These are phyloP conservation scores for Andinoacara biseriatus DNA, from an alignment of 2,113 vertebrate genomes.

Conservation along the genomic window DNA sequence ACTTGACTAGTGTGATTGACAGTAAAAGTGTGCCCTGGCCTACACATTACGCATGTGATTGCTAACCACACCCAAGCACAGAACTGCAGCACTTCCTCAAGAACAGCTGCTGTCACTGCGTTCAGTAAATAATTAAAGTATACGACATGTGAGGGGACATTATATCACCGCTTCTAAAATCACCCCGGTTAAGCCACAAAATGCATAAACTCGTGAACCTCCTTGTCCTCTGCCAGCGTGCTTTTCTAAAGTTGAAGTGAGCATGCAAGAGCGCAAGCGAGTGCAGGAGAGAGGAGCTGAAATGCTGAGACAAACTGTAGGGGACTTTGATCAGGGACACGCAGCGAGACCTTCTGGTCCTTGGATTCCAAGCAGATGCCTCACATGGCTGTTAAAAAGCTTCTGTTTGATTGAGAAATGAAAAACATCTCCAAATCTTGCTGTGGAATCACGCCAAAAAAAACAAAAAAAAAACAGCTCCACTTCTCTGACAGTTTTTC, in stretches of 20 bases:
- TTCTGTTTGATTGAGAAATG: not conserved
- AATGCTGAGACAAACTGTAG: not conserved
- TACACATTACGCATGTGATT: not conserved
- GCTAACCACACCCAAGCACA: not conserved
- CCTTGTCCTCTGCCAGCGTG: not conserved
- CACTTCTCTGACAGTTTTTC: too few species aligned
- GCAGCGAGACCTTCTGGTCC: not conserved
- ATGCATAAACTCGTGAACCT: not conserved
- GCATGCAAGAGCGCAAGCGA: accelerated
- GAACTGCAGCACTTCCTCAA: not conserved
- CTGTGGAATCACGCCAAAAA: not conserved
- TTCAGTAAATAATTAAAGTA: not conserved
- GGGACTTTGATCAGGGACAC: not conserved
- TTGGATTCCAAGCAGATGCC: too few species aligned
- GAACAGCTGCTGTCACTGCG: not conserved
- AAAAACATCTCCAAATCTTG: too few species aligned
- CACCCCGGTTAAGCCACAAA: too few species aligned
- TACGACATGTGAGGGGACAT: not conserved
- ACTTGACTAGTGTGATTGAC: not conserved
- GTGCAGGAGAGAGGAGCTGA: too few species aligned
- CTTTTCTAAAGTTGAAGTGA: not conserved
- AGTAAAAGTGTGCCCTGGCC: not conserved
- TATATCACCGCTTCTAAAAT: too few species aligned
- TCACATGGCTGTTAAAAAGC: not conserved
- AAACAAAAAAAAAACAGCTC: too few species aligned